These are phyloP conservation scores for Xanthia icteritia DNA, from an alignment of 2,888 invertebrate species.

Conservation along the genomic window DNA sequence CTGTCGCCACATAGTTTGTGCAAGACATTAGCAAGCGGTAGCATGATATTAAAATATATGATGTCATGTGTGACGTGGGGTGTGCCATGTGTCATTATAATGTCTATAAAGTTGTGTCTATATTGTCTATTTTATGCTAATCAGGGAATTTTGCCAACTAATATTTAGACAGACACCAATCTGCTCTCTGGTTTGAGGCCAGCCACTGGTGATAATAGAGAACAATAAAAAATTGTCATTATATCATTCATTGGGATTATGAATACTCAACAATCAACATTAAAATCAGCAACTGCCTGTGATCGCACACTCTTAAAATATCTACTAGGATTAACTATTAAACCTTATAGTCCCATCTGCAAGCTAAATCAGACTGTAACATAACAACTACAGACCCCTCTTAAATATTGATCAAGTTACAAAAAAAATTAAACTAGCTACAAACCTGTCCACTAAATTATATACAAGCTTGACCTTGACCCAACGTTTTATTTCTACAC, in stretches of 20 bases:
- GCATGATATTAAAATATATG: slow-evolving; percentile 46
- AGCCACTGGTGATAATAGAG: neutral
- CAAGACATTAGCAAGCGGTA: neutral
- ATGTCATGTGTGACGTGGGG: slow-evolving; percentile 53
- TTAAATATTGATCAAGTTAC: neutral
- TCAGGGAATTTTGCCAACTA: neutral
- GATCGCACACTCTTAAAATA: neutral
- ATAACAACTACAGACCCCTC: neutral
- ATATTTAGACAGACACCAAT: neutral
- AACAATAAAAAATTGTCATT: neutral
- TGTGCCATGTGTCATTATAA: slow-evolving; percentile 47
- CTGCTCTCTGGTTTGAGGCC: neutral
- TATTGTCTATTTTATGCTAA: slow-evolving; percentile 6
- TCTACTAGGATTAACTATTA: neutral
- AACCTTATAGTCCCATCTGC: neutral
- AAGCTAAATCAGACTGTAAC: neutral
- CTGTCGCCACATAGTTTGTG: slow-evolving; percentile 23
- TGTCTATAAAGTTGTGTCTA: slow-evolving; percentile 17
- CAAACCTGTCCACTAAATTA: slow-evolving; percentile 32
- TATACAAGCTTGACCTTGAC: slow-evolving; percentile 43
- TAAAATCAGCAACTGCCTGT: neutral
- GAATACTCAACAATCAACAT: neutral
- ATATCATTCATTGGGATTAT: neutral
- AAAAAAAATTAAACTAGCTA: neutral
- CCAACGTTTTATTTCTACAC: slow-evolving; percentile 27